Percentiles rank a stretch among this genome's conserved stretches.
Conservation (phyloP, 2,888 invertebrate genomes). For the Zygogramma bicolorata region DNA sequence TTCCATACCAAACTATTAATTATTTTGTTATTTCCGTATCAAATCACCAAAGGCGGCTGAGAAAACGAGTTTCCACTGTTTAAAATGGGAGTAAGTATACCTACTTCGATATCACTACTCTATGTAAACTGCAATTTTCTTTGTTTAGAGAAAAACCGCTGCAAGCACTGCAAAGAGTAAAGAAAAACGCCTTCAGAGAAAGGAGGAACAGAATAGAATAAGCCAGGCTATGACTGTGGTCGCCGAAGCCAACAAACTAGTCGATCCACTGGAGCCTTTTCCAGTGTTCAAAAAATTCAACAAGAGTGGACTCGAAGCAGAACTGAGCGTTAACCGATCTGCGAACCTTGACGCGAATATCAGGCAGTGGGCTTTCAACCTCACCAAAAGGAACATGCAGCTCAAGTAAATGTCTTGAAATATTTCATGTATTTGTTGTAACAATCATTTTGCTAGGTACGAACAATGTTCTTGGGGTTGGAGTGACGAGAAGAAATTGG, state of each 20-base stretch:
- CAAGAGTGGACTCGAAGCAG: constrained; percentile 72
- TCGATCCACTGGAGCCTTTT: constrained; percentile 73
- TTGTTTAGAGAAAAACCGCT: constrained; percentile 69
- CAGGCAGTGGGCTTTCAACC: constrained; percentile 78
- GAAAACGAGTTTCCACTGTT: not conserved
- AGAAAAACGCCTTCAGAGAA: constrained; percentile 73
- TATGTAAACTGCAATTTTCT: not conserved
- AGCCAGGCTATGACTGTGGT: constrained; percentile 73
- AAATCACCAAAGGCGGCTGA: not conserved
- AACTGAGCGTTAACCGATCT: constrained; percentile 73
- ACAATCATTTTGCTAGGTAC: too few species aligned
- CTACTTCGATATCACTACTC: not conserved
- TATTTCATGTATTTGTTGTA: not conserved
- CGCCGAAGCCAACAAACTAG: constrained; percentile 72
- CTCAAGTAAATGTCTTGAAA: constrained; percentile 71
- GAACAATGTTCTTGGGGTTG: constrained; percentile 86
- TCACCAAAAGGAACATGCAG: constrained; percentile 86
- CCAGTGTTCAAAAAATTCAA: constrained; percentile 73
- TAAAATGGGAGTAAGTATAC: constrained; percentile 27
- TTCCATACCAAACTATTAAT: not conserved
- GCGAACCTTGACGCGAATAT: constrained; percentile 71
- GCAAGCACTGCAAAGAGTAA: constrained; percentile 70
- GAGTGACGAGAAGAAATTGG: constrained; percentile 79
- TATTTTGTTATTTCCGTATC: not conserved
- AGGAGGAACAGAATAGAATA: constrained; percentile 72